Evolutionary conservation across 2,797 vertebrate genomes (phyloP), one percentile per base, ranked within the genome.

Genomic region (Aulostomus chinensis): DNA sequence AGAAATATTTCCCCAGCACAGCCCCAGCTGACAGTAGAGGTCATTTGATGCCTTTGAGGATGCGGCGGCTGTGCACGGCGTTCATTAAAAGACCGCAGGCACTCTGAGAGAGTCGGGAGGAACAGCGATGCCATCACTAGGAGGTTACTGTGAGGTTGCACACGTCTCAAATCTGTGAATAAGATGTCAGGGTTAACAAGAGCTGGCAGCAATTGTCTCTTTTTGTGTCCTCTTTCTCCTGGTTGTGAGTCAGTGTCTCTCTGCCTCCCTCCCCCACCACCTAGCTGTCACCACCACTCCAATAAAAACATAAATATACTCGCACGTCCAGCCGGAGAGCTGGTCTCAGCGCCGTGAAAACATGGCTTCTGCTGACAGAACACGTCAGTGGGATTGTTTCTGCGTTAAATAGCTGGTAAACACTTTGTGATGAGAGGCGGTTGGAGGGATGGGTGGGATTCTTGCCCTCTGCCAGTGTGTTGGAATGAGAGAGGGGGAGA

Each of bases 11-110:
- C 50, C 75, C 54, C 2, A 7, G 13, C 52, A 9, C 39, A 37
- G 52, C 18, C 25, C 6, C 9, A 33, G 43, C 39, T 68, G 73
- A 80, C 84, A 87, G 73, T 35, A 84, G 83, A 87, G 88, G 86
- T 88, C 73, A 80, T 73, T 60, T 57, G 11, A 16, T 66, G 56
- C 48, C 64, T 74, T 62, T 67, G 55, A 79, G 59, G 67, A 61
- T 54, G 43, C 49, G 56, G 50, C 65, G 37, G 52, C 25, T 1
- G 36, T 14, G 45, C 48, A 9, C 8, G 10, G 58, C 47, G 39
- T 66, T 51, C 18, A 60, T 41, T 39, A 40, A 56, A 64, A 50
- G 16, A 35, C 9, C 31, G 50, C 25, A 14, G 29, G 2, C 31
- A 24, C 32, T 28, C 16, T n/a, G n/a, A n/a, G 3, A 10, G 32